Base-by-base conservation (phyloP, 2,113 vertebrate genomes). In the Engraulis encrasicolus region DNA sequence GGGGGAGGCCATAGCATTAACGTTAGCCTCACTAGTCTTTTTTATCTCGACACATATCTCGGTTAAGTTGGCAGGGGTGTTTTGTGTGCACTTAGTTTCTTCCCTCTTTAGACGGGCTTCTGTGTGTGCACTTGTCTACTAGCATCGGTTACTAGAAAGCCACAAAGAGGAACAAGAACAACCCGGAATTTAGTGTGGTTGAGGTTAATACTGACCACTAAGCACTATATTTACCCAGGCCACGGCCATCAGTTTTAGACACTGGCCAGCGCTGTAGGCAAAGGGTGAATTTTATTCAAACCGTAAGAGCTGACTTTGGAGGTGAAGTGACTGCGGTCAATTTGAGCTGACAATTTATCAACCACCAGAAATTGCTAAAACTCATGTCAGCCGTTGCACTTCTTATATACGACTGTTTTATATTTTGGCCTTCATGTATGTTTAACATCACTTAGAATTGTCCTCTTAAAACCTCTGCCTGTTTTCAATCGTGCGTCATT, bases 161-260 rank as follows among this genome's bases (percentile, higher is more conserved):
- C 27, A 15, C 66, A 74, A 74, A 74, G 66, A 74, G 66, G 66
- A 74, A 74, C 66, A 61, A 27, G 58, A 61, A 61, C 6, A 61
- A 23, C 58, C 58, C 58, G 27, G 31, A 6, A 34, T 74, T 74
- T 31, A 17, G 66, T 36, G 66, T 74, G 66, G 66, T 74, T 74
- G 66, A 74, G 66, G 66, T 74, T 74, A 74, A 17, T 74, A 36
- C 15, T 74, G 66, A 36, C 66, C 66, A 34, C 66, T 74, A 74
- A 74, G 31, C 14, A 14, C 31, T 74, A 74, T 74, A 74, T 74
- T 74, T 74, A 74, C 31, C 31, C 66, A 74, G 27, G 66, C 31
- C 58, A 74, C 23, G 31, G 31, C n/a, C 11, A 74, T 27, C 11
- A 74, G 66, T 74, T 74, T n/a, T 74, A 27, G 27, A 74, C 9